phyloP scores from a whole-genome alignment of 2,113 vertebrate species.

The Brachypteracias leptosomus region DNA sequence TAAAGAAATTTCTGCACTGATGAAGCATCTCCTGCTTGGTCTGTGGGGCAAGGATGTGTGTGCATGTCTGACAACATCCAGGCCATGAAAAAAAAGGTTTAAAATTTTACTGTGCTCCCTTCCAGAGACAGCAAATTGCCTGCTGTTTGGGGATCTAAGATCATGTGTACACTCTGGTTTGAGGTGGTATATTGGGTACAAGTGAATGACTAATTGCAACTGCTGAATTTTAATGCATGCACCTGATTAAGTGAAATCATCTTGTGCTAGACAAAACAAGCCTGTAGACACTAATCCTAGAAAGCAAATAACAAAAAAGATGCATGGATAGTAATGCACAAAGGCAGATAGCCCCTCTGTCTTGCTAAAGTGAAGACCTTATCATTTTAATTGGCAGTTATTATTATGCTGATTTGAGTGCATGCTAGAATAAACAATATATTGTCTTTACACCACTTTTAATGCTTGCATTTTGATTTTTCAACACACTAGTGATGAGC shows the following conservation, averaged over 20 bases:
- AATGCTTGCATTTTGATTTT: background rate
- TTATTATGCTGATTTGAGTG: background rate
- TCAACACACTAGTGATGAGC: background rate
- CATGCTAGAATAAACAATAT: background rate
- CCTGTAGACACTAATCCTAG: background rate
- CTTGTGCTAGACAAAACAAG: background rate
- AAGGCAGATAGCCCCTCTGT: background rate
- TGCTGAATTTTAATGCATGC: background rate
- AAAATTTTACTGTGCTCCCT: background rate
- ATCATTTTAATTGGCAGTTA: background rate
- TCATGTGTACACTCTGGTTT: background rate
- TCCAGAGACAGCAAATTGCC: background rate
- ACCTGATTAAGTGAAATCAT: background rate
- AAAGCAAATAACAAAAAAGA: background rate
- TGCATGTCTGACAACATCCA: background rate
- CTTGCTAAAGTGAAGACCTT: background rate
- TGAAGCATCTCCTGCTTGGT: background rate
- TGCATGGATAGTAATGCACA: background rate
- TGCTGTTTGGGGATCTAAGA: background rate
- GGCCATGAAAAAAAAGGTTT: background rate
- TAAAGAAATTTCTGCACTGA: background rate
- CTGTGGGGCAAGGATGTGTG: background rate
- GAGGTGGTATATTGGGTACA: background rate
- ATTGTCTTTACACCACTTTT: background rate
- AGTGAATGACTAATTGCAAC: background rate